These are phyloP conservation scores for Poecile atricapillus DNA, from an alignment of 2,113 vertebrate species.

Conservation along the genomic window DNA sequence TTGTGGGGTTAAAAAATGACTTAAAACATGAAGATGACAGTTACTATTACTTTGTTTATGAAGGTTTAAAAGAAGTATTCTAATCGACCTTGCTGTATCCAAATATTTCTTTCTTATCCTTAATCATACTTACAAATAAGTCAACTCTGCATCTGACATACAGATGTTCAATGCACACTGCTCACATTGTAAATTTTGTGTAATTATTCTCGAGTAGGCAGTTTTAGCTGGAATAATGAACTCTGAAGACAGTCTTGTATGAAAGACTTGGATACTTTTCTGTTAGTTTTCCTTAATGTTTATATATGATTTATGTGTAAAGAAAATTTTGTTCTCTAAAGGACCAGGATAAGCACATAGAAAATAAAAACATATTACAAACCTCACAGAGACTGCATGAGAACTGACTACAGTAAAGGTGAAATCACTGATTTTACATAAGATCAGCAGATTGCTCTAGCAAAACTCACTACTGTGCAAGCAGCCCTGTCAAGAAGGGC, in stretches of 20 bases:
- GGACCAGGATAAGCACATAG: not conserved
- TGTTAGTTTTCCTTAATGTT: not conserved
- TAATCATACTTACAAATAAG: not conserved
- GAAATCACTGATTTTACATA: constrained; percentile 7
- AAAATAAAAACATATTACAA: not conserved
- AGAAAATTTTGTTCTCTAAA: not conserved
- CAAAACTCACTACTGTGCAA: not conserved
- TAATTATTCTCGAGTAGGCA: rapidly evolving
- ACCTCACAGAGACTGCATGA: not conserved
- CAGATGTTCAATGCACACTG: not conserved
- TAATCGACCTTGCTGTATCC: not conserved
- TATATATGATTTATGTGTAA: not conserved
- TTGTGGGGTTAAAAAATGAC: not conserved
- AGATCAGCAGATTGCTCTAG: not conserved
- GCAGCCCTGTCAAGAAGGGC: not conserved
- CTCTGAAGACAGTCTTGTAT: not conserved
- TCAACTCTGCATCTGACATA: not conserved
- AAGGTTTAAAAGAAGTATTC: not conserved
- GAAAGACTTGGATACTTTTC: not conserved
- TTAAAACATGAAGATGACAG: not conserved
- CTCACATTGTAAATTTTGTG: not conserved
- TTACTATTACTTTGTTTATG: not conserved
- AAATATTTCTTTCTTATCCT: not conserved
- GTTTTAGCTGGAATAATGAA: not conserved
- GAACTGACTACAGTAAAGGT: not conserved